Conservation (phyloP, 2,797 vertebrate species). For the Sus cebifrons region DNA sequence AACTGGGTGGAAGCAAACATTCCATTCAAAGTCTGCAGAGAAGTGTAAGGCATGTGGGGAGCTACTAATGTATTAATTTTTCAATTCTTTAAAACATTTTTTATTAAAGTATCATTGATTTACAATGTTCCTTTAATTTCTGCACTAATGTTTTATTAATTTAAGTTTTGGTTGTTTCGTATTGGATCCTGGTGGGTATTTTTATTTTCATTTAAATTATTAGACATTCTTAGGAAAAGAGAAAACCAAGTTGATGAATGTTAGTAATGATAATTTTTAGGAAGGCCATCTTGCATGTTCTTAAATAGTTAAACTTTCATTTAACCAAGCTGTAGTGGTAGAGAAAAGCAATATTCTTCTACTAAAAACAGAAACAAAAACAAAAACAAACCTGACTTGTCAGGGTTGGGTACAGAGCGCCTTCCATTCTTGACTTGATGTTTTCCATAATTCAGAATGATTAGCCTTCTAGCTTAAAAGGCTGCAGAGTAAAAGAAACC, state of each 20-base stretch:
- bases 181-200: not conserved
- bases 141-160: not conserved
- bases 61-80: not conserved
- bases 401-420: not conserved
- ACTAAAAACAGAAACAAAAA: not conserved
- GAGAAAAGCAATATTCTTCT: not conserved
- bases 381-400: not conserved
- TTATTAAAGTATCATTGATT: too few species aligned
- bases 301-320: slow-evolving; percentile 41
- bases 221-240: slow-evolving; percentile 3
- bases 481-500: slow-evolving; percentile 70
- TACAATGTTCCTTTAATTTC: too few species aligned
- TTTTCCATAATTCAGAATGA: slow-evolving; percentile 59
- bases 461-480: slow-evolving; percentile 77
- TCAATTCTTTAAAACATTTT: too few species aligned
- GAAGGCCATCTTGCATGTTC: not conserved
- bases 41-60: not conserved
- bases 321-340: slow-evolving; percentile 8
- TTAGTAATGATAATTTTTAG: not conserved
- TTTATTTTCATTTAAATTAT: slow-evolving; percentile 48
- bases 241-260: not conserved
- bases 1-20: not conserved
- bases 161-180: not conserved
- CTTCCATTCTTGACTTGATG: slow-evolving; percentile 29
- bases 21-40: not conserved